A percentile compares a stretch with the other conserved stretches of the same genome.
Conservation (phyloP, 2,797 vertebrate species). For the Diceros bicornis region DNA sequence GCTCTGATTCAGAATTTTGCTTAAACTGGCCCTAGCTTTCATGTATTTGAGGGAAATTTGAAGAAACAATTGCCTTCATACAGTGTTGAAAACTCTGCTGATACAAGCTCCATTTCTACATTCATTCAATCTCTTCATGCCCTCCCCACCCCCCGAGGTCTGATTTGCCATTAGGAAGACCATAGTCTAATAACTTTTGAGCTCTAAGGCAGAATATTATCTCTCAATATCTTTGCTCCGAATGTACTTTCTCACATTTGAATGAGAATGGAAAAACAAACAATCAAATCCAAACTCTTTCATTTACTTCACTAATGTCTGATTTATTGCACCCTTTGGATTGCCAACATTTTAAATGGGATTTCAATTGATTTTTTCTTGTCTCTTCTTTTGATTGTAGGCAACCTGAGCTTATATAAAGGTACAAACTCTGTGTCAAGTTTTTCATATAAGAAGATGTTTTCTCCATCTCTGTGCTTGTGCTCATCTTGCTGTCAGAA, state of each 20-base stretch:
- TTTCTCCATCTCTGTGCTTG: slow-evolving; percentile 46
- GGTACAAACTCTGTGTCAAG: slow-evolving; percentile 17
- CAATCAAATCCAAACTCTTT: slow-evolving; percentile 19
- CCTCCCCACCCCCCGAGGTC: not conserved
- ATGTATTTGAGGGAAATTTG: slow-evolving; percentile 11
- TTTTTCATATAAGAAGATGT: slow-evolving; percentile 64
- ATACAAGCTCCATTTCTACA: slow-evolving; percentile 6
- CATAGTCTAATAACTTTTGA: slow-evolving; percentile 54
- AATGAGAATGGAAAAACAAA: slow-evolving; percentile 36
- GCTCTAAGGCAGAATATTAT: slow-evolving; percentile 2
- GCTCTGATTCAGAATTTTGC: not conserved
- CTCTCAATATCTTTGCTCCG: slow-evolving; percentile 56
- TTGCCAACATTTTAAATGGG: slow-evolving; percentile 35
- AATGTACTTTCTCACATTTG: slow-evolving; percentile 72
- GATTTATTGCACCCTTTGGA: slow-evolving; percentile 57
- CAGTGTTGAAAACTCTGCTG: not conserved
- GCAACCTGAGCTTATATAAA: slow-evolving; percentile 70
- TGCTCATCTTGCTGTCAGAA: slow-evolving; percentile 60
- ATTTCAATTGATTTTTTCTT: slow-evolving; percentile 74
- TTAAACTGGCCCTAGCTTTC: not conserved
- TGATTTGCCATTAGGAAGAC: not conserved
- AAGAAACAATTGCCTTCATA: not conserved
- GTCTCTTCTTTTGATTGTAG: slow-evolving; percentile 68
- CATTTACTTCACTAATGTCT: slow-evolving; percentile 57
- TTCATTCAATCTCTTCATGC: not conserved